Percentiles rank a stretch among this genome's conserved stretches.
phyloP scores from a whole-genome alignment of 2,797 vertebrate genomes.

The Melanotaenia maccullochi region DNA sequence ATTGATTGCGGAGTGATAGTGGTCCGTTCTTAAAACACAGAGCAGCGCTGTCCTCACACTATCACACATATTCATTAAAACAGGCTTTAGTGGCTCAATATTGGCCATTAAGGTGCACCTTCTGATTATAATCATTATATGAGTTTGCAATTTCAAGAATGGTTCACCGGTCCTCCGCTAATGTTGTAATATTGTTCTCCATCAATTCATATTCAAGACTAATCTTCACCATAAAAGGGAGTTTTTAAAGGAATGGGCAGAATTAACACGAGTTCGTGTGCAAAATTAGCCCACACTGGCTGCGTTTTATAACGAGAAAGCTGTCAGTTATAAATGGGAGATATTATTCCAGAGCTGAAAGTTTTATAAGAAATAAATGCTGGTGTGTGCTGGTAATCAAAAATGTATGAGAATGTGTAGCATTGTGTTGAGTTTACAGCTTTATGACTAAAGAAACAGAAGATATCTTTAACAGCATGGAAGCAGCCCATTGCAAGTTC shows the following conservation, averaged over 20 bases:
- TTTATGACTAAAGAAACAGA: constrained; percentile 12
- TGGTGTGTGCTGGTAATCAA: constrained; percentile 53
- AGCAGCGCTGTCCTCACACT: constrained; percentile 68
- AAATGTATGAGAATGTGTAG: constrained; percentile 56
- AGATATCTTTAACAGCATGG: neutral
- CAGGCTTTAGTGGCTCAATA: constrained; percentile 75
- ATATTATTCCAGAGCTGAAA: constrained; percentile 52
- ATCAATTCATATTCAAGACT: constrained; percentile 80
- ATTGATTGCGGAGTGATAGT: constrained; percentile 98
- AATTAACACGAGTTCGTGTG: constrained; percentile 72
- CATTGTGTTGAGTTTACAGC: constrained; percentile 35
- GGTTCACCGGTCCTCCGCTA: constrained; percentile 65
- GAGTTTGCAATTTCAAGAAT: constrained; percentile 77
- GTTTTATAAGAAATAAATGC: constrained; percentile 63
- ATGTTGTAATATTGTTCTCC: constrained; percentile 77
- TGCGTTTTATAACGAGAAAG: constrained; percentile 60
- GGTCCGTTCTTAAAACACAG: constrained; percentile 86
- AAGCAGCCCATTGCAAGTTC: neutral
- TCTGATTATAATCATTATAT: constrained; percentile 83
- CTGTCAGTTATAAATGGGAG: constrained; percentile 64
- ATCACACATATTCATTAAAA: constrained; percentile 81
- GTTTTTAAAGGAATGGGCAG: constrained; percentile 68
- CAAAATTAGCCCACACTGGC: constrained; percentile 78
- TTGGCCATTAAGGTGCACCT: constrained; percentile 80
- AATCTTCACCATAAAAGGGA: constrained; percentile 80